Base-by-base conservation (phyloP, 1,140 invertebrate genomes). In the Babylonia areolata region DNA sequence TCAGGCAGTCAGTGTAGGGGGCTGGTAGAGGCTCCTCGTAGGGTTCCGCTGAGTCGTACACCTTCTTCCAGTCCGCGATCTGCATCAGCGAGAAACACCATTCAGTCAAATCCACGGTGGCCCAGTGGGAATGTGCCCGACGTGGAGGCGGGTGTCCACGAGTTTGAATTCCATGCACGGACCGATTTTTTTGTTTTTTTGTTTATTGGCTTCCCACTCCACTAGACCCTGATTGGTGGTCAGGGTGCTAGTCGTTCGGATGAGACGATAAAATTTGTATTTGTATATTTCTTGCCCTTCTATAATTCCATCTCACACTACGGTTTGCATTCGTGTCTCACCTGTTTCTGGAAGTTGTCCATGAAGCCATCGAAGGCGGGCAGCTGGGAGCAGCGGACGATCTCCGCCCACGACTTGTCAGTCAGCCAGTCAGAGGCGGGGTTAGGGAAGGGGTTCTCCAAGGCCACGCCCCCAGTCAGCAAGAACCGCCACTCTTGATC, bases 401-500 rank as follows among this genome's bases (percentile, higher is more conserved):
- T 92, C 86, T 95, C 94, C 28, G 92, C 88, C 94, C 94, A 95
- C 1, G 93, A 93, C 87, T 94, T 94, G 54, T 94, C 93, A 11
- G 92, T 81, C 35, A 95, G 87, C 94, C 94, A 95, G 3, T 85
- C 85, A 15, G 91, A 83, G 39, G 92, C 91, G 23, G 94, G 94
- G 86, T 95, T 95, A 37, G 90, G 90, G 87, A 93, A 94, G 1
- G 93, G 93, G 87, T 94, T 94, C 51, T 94, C 93, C 73, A 94
- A 81, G 35, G 93, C 92, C 39, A 94, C 91, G 78, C 94, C 94
- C 39, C 94, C 94, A 69, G 94, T 94, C 86, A 95, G 85, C 82
- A 95, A 87, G 88, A 95, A 95, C 58, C 94, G 81, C 93, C 94
- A 94, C 64, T 94, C 93, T 64, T 84, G 80, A 58, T 94, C 94